Conservation (phyloP, 2,888 invertebrate species). For the Heliconius charithonia region DNA sequence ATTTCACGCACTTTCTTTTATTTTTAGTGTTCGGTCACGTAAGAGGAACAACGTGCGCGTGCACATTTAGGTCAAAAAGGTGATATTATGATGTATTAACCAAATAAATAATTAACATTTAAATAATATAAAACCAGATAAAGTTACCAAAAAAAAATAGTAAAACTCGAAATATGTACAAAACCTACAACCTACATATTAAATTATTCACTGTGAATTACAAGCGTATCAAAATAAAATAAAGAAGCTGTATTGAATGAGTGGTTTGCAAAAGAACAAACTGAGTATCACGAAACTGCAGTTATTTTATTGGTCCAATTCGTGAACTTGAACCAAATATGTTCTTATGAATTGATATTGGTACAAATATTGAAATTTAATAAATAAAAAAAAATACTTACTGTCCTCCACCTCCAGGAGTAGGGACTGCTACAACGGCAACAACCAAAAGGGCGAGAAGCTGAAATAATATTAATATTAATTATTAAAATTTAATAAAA, state of each 20-base stretch:
- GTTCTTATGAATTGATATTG: neutral
- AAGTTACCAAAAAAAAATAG: no score
- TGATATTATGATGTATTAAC: neutral
- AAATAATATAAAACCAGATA: neutral
- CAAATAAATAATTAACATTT: neutral
- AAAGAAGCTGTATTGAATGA: neutral
- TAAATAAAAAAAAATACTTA: conserved; percentile 56
- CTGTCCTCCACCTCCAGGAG: conserved; percentile 75
- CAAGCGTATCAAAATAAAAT: neutral
- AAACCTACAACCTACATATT: neutral
- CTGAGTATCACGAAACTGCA: neutral
- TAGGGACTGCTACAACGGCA: conserved; percentile 67
- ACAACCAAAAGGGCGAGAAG: conserved; percentile 70
- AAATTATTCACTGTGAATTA: neutral
- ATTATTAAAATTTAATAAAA: conserved; percentile 6
- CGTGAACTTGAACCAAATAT: conserved; percentile 33
- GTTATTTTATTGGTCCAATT: conserved; percentile 14
- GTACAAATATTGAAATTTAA: neutral
- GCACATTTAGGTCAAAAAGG: neutral
- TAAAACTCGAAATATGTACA: neutral
- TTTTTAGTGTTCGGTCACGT: conserved; percentile 26
- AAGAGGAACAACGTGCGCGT: neutral
- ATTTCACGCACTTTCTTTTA: conserved; percentile 18
- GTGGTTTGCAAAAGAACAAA: conserved; percentile 10
- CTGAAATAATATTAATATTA: conserved; percentile 56